Percentiles rank a stretch among this genome's conserved stretches.
Evolutionary conservation across 2,113 vertebrate species (phyloP).

Genomic region (Theristicus caerulescens): DNA sequence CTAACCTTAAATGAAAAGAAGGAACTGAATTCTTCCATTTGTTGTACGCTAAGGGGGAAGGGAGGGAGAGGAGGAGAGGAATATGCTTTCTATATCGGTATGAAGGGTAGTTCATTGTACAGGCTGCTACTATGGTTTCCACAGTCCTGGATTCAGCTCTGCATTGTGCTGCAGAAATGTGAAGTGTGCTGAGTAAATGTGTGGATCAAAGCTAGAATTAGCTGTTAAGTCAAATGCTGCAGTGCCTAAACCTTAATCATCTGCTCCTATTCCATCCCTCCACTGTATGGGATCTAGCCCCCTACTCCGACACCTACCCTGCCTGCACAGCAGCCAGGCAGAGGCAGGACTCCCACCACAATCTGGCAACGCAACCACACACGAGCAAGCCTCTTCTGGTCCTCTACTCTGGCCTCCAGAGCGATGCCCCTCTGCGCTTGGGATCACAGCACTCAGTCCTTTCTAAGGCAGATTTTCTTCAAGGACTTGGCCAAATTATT

Average conservation of each 20-base stretch:
- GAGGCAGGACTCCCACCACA: fast-evolving
- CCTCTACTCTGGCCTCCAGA: neutral
- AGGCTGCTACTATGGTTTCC: neutral
- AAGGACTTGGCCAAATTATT: neutral
- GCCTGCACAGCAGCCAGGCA: neutral
- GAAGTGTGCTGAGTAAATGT: neutral
- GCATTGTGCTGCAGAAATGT: neutral
- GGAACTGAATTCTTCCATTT: neutral
- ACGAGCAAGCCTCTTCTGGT: neutral
- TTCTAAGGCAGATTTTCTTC: neutral
- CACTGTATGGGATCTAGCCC: neutral
- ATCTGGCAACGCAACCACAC: neutral
- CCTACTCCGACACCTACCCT: neutral
- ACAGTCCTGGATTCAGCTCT: neutral
- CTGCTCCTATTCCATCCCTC: neutral
- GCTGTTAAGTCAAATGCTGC: neutral
- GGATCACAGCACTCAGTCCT: neutral
- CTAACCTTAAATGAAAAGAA: neutral
- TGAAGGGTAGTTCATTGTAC: neutral
- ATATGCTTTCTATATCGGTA: neutral
- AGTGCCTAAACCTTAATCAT: neutral
- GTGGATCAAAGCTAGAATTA: neutral
- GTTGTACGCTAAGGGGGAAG: neutral
- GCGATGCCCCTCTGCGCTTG: fast-evolving
- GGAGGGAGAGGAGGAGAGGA: neutral